These are phyloP conservation scores for Lasioglossum zephyrum DNA, from an alignment of 2,888 invertebrate genomes.

Conservation along the genomic window DNA sequence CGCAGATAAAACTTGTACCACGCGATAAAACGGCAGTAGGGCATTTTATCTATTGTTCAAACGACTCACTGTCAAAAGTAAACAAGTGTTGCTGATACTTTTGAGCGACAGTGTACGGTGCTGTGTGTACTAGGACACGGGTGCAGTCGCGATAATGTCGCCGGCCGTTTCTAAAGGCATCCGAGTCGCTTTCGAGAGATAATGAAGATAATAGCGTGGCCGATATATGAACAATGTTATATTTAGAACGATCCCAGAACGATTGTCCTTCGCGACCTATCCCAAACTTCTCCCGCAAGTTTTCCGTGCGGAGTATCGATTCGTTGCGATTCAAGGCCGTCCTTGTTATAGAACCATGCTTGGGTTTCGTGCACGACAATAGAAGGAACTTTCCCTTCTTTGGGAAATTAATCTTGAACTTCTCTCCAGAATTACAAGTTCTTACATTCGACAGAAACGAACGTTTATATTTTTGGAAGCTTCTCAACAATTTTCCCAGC, in stretches of 20 bases:
- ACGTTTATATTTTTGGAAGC: no score
- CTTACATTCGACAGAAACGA: no score
- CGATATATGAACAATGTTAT: slow-evolving; percentile 34
- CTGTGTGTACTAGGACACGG: background rate
- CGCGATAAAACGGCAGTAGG: background rate
- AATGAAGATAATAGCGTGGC: slow-evolving; percentile 48
- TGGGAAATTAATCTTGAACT: background rate
- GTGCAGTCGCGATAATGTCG: slow-evolving; percentile 20
- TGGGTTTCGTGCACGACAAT: background rate
- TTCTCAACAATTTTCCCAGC: no score
- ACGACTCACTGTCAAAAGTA: background rate
- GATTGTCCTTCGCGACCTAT: slow-evolving; percentile 44
- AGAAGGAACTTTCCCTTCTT: background rate
- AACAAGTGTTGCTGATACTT: background rate
- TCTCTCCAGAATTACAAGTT: no score
- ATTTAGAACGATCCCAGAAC: slow-evolving; percentile 42
- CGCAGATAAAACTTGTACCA: background rate
- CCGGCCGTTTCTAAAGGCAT: slow-evolving; percentile 33
- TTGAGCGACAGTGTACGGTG: background rate
- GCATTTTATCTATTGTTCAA: background rate
- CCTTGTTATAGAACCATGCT: background rate
- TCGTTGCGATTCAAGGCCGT: slow-evolving; percentile 14
- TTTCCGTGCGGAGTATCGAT: slow-evolving; percentile 7
- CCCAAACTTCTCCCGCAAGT: slow-evolving; percentile 17
- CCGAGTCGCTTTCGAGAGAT: slow-evolving; percentile 48